A percentile compares a stretch with the other conserved stretches of the same genome.
phyloP scores from a whole-genome alignment of 2,888 invertebrate genomes.

The Pollenia amentaria region DNA sequence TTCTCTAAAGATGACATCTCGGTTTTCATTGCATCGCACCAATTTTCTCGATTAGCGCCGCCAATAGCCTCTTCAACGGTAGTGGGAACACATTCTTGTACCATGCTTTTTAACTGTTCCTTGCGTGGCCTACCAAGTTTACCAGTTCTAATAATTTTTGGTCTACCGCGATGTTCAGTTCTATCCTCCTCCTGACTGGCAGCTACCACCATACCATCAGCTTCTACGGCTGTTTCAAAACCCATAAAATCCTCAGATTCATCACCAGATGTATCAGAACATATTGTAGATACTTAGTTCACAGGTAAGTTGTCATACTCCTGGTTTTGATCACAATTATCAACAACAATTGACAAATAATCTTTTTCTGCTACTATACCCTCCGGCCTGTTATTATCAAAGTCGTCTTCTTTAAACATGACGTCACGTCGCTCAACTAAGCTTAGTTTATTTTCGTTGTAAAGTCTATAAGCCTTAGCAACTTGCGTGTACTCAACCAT shows the following conservation, averaged over 20 bases:
- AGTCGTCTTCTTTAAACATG: no score
- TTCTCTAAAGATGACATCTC: no score
- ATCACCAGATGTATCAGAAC: no score
- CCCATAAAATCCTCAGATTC: slow-evolving; percentile 7
- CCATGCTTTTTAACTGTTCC: not conserved
- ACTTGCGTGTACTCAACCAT: no score
- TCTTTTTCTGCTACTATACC: slow-evolving; percentile 10
- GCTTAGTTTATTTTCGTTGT: no score
- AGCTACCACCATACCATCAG: no score
- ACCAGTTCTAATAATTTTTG: no score
- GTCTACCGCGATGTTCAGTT: not conserved
- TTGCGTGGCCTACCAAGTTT: slow-evolving; percentile 22
- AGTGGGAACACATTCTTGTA: not conserved
- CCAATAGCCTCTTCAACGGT: slow-evolving; percentile 13
- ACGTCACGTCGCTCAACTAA: no score
- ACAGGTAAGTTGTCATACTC: no score
- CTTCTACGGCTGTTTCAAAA: slow-evolving; percentile 5
- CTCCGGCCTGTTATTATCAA: no score
- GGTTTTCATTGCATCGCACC: slow-evolving; percentile 43
- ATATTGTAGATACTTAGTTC: no score
- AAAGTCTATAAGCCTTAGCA: no score
- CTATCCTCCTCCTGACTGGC: not conserved
- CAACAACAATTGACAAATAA: not conserved
- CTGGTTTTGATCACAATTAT: not conserved
- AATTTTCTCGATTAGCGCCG: not conserved